Percentiles rank a stretch among this genome's conserved stretches.
Conservation (phyloP, 1,140 invertebrate species). For the Hyposmocoma kahamanoa region DNA sequence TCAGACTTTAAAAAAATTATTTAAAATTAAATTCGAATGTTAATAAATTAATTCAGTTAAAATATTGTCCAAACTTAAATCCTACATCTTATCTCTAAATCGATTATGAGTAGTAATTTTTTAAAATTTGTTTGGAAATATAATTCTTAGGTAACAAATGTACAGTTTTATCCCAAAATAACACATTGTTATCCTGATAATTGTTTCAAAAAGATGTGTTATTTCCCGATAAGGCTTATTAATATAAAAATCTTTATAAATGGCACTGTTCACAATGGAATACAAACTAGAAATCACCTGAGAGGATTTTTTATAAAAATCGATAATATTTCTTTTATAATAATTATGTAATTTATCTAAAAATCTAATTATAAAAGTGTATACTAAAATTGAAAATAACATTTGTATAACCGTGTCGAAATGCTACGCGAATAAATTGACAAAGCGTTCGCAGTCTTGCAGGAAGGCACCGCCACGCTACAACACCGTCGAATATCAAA, state of each 20-base stretch:
- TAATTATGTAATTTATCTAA: conserved; percentile 1
- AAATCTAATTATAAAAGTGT: conserved; percentile 4
- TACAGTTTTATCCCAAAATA: not conserved
- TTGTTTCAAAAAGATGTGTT: too few relatives aligned
- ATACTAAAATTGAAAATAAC: conserved; percentile 7
- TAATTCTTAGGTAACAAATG: not conserved
- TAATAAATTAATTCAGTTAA: conserved; percentile 40
- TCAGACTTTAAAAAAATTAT: conserved; percentile 31
- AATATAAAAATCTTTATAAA: not conserved
- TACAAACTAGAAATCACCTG: not conserved
- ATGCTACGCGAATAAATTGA: not conserved
- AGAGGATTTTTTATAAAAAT: not conserved
- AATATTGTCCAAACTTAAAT: conserved; percentile 11
- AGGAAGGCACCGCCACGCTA: conserved; percentile 9
- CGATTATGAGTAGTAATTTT: not conserved
- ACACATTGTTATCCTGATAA: too few relatives aligned
- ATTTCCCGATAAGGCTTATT: too few relatives aligned
- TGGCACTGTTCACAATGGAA: not conserved
- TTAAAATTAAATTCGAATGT: conserved; percentile 23
- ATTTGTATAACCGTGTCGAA: conserved; percentile 4
- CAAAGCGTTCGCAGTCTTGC: conserved; percentile 7
- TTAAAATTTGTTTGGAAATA: not conserved
- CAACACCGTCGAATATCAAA: not conserved
- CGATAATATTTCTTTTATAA: too few relatives aligned
- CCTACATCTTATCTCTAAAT: not conserved